Evolutionary conservation across 37 sponge, comb jelly and placozoan genomes (phyloP).

Genomic region (Ephydatia muelleri): DNA sequence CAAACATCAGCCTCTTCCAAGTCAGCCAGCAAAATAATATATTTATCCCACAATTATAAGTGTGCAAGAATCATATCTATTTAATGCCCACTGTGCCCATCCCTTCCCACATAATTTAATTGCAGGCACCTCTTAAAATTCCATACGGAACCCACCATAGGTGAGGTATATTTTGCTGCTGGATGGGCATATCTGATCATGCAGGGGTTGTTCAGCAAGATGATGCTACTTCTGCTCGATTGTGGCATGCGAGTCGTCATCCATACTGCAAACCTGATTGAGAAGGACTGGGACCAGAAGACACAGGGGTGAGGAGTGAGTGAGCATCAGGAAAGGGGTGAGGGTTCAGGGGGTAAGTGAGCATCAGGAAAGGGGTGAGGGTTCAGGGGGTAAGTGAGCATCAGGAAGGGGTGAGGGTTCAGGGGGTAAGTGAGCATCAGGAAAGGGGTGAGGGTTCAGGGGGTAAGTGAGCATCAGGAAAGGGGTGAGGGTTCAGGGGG

Average conservation of each 20-base stretch:
- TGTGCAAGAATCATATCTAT: neutral
- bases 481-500: too few species aligned
- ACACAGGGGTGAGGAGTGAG: conserved; percentile 78
- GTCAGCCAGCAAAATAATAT: conserved; percentile 16
- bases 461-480: too few species aligned
- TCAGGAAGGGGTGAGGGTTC: too few species aligned
- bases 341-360: too few species aligned
- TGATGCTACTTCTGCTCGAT: conserved; percentile 84
- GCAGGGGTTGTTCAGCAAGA: conserved; percentile 70
- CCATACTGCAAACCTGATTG: conserved; percentile 93
- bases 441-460: too few species aligned
- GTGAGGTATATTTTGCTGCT: conserved; percentile 13
- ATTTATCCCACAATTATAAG: neutral
- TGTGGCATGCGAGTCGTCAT: conserved; percentile 87
- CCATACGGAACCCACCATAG: conserved; percentile 79
- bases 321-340: too few species aligned
- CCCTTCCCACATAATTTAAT: too few species aligned
- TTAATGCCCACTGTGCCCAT: neutral
- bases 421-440: too few species aligned
- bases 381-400: too few species aligned
- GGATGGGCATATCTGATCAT: neutral
- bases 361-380: too few species aligned
- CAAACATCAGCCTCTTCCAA: conserved; percentile 73
- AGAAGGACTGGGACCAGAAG: conserved; percentile 86
- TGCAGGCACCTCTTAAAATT: conserved; percentile 61